Evolutionary conservation across 53 echinoderm and acorn worm genomes (phyloP).

Genomic region (Temnopleurus reevesii): DNA sequence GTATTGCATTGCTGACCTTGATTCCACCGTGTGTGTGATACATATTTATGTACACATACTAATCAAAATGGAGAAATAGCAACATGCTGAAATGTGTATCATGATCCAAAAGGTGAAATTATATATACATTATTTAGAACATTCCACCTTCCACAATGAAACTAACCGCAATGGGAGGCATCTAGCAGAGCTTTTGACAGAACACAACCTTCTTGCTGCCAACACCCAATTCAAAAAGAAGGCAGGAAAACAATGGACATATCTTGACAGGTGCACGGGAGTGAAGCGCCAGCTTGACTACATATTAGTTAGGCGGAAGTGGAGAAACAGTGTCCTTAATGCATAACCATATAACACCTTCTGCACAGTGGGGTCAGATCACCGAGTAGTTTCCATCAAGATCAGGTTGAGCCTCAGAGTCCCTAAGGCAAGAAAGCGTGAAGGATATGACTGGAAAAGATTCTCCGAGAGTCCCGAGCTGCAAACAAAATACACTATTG

Average conservation of each 20-base stretch:
- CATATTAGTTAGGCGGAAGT: slow-evolving; percentile 57
- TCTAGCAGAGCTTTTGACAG: too few species aligned
- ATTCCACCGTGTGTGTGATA: too few species aligned
- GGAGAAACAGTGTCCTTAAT: slow-evolving; percentile 52
- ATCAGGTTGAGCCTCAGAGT: slow-evolving; percentile 40
- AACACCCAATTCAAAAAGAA: not conserved
- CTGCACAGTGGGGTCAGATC: slow-evolving; percentile 18
- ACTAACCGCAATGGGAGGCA: too few species aligned
- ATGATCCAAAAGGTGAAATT: too few species aligned
- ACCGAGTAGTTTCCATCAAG: not conserved
- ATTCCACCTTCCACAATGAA: too few species aligned
- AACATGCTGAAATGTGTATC: too few species aligned
- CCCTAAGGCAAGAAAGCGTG: not conserved
- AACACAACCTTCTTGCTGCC: too few species aligned
- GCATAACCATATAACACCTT: slow-evolving; percentile 41
- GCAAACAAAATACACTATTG: slow-evolving; percentile 33
- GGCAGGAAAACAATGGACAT: slow-evolving; percentile 35
- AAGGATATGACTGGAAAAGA: slow-evolving; percentile 46
- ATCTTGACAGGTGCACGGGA: slow-evolving; percentile 18
- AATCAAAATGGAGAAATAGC: too few species aligned
- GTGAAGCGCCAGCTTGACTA: slow-evolving; percentile 53
- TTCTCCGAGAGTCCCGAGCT: slow-evolving; percentile 33
- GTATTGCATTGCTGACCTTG: too few species aligned
- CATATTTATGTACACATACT: too few species aligned
- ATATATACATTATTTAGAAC: too few species aligned